Conservation (phyloP, 2,888 invertebrate genomes). For the Willowsia nigromaculata region DNA sequence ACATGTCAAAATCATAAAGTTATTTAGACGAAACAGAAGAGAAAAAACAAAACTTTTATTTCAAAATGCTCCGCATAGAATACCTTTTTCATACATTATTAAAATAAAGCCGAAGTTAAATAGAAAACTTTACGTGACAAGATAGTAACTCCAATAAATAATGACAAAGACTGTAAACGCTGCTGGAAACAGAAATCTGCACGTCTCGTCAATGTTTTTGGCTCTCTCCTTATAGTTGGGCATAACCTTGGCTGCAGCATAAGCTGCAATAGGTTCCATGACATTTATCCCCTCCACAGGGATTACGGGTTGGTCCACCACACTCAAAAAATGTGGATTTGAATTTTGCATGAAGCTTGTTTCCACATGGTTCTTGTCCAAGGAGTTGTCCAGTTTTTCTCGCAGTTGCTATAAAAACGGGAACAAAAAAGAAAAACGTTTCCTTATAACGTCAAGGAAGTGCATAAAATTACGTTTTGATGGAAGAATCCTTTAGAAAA, state of each 20-base stretch:
- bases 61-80: neutral
- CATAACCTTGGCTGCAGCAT: constrained; percentile 63
- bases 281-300: constrained; percentile 76
- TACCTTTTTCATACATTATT: constrained; percentile 19
- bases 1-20: neutral
- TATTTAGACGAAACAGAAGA: neutral
- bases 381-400: constrained; percentile 67
- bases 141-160: constrained; percentile 81
- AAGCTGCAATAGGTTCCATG: constrained; percentile 72
- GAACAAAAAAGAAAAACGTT: neutral
- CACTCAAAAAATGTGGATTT: constrained; percentile 69
- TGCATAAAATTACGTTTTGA: constrained; percentile 48
- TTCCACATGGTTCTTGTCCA: constrained; percentile 75
- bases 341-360: constrained; percentile 73
- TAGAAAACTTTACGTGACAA: constrained; percentile 50
- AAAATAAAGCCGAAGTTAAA: neutral
- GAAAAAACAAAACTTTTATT: neutral
- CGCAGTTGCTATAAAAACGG: constrained; percentile 46
- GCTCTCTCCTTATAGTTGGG: constrained; percentile 78
- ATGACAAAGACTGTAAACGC: constrained; percentile 81
- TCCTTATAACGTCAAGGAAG: constrained; percentile 2
- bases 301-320: constrained; percentile 74
- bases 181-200: constrained; percentile 81
- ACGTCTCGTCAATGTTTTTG: constrained; percentile 81
- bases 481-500: neutral